Conservation (phyloP, 2,113 vertebrate genomes). For the Zootoca vivipara region DNA sequence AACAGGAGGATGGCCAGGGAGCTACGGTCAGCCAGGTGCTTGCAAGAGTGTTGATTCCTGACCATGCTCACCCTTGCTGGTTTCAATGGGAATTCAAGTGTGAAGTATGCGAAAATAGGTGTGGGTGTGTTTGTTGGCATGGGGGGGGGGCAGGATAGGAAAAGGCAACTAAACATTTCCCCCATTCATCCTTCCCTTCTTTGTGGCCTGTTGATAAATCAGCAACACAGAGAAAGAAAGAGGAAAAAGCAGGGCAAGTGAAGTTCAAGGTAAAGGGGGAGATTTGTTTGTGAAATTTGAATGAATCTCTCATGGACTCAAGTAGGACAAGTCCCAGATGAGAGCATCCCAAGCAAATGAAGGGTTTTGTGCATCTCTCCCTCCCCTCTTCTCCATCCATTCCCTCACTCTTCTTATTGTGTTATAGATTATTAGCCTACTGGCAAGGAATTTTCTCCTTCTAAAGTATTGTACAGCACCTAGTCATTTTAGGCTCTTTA, state of each 20-base stretch:
- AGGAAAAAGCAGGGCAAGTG: background rate
- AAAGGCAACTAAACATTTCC: background rate
- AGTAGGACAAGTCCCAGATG: background rate
- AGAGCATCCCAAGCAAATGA: background rate
- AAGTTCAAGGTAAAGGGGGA: background rate
- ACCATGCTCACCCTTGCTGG: background rate
- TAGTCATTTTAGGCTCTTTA: background rate
- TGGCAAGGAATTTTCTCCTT: background rate
- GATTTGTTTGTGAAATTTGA: background rate
- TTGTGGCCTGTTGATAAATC: background rate
- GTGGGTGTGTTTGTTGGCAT: background rate
- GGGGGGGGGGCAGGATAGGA: background rate
- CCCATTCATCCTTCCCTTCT: background rate
- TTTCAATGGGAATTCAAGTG: background rate
- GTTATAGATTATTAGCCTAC: background rate
- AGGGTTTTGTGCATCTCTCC: background rate
- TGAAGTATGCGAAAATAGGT: background rate
- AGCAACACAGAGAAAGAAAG: background rate
- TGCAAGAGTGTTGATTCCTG: no score
- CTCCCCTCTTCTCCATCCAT: background rate
- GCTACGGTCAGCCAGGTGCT: no score
- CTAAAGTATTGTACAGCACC: background rate
- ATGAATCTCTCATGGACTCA: background rate
- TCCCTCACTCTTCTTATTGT: background rate
- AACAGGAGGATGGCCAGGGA: no score